Evolutionary conservation across 2,888 invertebrate genomes (phyloP).

Genomic region (Agrochola lychnidis): DNA sequence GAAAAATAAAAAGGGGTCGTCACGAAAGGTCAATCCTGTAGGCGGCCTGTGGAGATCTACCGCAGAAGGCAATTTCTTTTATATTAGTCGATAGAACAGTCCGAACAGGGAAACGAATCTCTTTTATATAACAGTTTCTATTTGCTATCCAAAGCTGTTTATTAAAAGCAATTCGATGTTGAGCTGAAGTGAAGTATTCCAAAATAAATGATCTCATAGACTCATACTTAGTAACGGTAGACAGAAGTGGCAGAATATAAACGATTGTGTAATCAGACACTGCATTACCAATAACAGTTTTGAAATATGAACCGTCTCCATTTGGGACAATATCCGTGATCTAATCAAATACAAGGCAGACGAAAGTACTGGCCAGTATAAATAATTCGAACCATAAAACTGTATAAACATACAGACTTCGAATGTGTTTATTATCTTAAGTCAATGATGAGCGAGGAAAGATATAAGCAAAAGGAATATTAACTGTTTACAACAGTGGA

Average conservation of each 20-base stretch:
- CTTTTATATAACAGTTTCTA: conserved; percentile 45
- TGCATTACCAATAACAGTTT: conserved; percentile 57
- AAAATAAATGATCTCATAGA: conserved; percentile 54
- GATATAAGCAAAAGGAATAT: conserved; percentile 57
- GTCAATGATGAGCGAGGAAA: conserved; percentile 51
- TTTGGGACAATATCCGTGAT: conserved; percentile 56
- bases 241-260: conserved; percentile 44
- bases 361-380: conserved; percentile 27
- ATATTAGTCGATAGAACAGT: conserved; percentile 33
- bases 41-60: conserved; percentile 42
- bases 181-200: conserved; percentile 28
- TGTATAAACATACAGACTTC: conserved; percentile 58
- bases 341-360: conserved; percentile 46
- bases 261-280: conserved; percentile 64
- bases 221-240: conserved; percentile 34
- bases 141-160: conserved; percentile 26
- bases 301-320: conserved; percentile 55
- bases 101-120: conserved; percentile 46
- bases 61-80: conserved; percentile 58
- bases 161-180: conserved; percentile 57
- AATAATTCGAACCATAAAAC: conserved; percentile 53
- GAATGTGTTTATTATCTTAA: conserved; percentile 65
- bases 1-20: conserved; percentile 47
- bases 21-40: conserved; percentile 54
- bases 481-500: conserved; percentile 60